Evolutionary conservation across 2,797 vertebrate species (phyloP), one percentile per base, ranked within the genome.

Genomic region (Aythya fuligula): DNA sequence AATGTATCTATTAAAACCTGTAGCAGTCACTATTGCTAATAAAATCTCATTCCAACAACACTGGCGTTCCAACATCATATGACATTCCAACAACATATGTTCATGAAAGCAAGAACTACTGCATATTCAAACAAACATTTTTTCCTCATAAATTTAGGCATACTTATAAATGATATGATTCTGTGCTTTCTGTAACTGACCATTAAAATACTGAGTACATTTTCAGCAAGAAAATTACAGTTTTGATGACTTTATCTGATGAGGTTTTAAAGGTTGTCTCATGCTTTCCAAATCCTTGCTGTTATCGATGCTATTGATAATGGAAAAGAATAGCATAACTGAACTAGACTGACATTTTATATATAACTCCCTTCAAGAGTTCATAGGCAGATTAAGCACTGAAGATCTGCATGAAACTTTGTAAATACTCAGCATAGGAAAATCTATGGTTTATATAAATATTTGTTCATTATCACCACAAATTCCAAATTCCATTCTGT

Each of bases 1-100:
- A 72, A 0, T 36, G 39, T 73, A 71, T 12, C 32, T 82, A 18
- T 93, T 86, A 74, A 77, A 93, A 71, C 34, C 64, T 65, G 14
- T 38, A 95, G 41, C 2, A 2, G n/a, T 65, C 74, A 90, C 54
- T 77, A 82, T 92, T 49, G 75, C 27, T 85, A 72, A 38, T 32
- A 51, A 94, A 87, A 93, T 85, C 71, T 82, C 60, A 93, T 89
- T 75, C n/a, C 53, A 88, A 95, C 89, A 75, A 41, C 38, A 77
- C 3, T 53, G 41, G 70, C 47, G 57, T 85, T 38, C 32, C 95
- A 45, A 45, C 43, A 20, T 45, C 9, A 19, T 45, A 45, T 45
- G 19, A 45, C 43, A 19, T 45, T 45, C 43, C 43, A 45, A 45
- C 58, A 66, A 58, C 21, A 86, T 71, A 76, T 6, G 30, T 90